Evolutionary conservation across 2,113 vertebrate genomes (phyloP).

Genomic region (Thamnaconus septentrionalis): DNA sequence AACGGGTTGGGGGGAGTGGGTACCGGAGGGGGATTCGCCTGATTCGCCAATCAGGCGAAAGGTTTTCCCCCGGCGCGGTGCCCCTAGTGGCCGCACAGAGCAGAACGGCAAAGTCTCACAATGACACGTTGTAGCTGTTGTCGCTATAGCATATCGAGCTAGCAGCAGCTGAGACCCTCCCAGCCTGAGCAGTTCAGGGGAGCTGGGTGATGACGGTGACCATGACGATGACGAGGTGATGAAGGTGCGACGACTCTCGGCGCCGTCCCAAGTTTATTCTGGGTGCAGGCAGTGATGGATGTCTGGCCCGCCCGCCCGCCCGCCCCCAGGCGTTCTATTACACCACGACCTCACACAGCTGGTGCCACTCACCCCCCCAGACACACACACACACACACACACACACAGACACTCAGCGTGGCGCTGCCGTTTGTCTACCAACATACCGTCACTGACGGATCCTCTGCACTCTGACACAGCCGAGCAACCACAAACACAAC

Average conservation of each 20-base stretch:
- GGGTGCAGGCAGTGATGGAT: constrained; percentile 23
- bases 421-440: constrained; percentile 38
- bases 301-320: constrained; percentile 5
- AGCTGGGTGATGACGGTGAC: not conserved
- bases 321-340: constrained; percentile 30
- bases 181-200: not conserved
- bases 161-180: not conserved
- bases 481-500: constrained; percentile 18
- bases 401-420: not conserved
- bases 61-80: too few species aligned
- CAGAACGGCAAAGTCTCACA: too few species aligned
- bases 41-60: too few species aligned
- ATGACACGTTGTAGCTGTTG: not conserved
- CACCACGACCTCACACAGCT: constrained; percentile 44
- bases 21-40: too few species aligned
- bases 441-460: constrained; percentile 53
- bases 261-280: too few species aligned
- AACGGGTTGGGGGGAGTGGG: too few species aligned
- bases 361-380: constrained; percentile 35
- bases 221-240: not conserved
- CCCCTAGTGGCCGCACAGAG: too few species aligned
- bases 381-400: not conserved
- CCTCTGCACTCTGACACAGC: constrained; percentile 7
- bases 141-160: not conserved
- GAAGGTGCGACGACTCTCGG: not conserved